Percentiles rank a stretch among this genome's conserved stretches.
Evolutionary conservation across 1,140 invertebrate species (phyloP).

Genomic region (Paracyclopina nana): DNA sequence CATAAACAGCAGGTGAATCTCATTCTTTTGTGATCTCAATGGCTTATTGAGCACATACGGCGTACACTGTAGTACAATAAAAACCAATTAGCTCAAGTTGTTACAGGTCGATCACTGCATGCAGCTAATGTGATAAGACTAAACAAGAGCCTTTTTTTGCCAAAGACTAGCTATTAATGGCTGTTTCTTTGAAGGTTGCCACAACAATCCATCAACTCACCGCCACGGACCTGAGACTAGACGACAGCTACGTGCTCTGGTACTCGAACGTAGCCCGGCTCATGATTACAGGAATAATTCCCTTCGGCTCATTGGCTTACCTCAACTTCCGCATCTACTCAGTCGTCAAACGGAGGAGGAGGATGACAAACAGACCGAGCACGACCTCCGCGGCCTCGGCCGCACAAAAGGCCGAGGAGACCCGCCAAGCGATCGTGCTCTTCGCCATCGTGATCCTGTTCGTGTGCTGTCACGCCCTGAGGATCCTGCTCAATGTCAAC

Average conservation of each 20-base stretch:
- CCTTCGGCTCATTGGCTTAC: conserved; percentile 3
- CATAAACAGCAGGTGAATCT: no score
- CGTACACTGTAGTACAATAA: no score
- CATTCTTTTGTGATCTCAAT: no score
- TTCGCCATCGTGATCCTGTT: conserved; percentile 11
- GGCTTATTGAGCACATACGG: no score
- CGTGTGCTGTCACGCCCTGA: conserved; percentile 4
- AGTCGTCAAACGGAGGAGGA: conserved; percentile 6
- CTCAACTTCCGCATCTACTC: conserved; percentile 7
- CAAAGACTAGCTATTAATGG: no score
- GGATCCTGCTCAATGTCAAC: conserved; percentile 9
- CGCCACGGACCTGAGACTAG: neutral
- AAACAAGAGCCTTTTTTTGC: no score
- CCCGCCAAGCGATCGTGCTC: conserved; percentile 7
- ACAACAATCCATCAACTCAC: neutral
- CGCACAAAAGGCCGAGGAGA: conserved; percentile 11
- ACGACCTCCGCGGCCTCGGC: neutral
- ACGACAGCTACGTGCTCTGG: conserved; percentile 10
- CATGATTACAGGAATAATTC: conserved; percentile 7
- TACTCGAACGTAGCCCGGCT: conserved; percentile 12
- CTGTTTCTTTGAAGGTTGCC: conserved; percentile 3
- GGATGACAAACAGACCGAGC: conserved; percentile 11
- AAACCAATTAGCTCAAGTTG: no score
- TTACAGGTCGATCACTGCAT: no score
- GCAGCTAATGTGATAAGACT: no score